Base-by-base conservation (phyloP, 2,797 vertebrate genomes). In the Anguilla marmorata region DNA sequence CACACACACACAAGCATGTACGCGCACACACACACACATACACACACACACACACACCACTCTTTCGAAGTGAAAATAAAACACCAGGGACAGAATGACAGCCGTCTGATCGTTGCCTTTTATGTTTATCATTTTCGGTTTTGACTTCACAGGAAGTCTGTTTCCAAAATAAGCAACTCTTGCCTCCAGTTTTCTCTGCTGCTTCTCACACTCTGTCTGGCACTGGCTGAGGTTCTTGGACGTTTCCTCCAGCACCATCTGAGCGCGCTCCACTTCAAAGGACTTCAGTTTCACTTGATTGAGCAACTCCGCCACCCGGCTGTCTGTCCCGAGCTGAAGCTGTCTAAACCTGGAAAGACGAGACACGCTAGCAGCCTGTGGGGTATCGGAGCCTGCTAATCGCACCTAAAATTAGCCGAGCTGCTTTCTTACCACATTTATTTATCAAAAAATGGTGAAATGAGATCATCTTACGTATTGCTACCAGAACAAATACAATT, bases 131-230 rank as follows among this genome's bases (percentile, higher is more conserved):
- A 19, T 58, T 58, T 58, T 85, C 37, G 74, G 85, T 30, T 33
- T 54, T 19, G 52, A 88, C 79, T 80, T 76, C 58, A 48, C 52
- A 66, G 50, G 87, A 48, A 69, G 63, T 52, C 24, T 9, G 30
- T 45, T 50, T 85, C 50, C 84, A 60, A 87, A 89, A 88, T 86
- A 56, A 63, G 27, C 24, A 58, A 91, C 94, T 14, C 56, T 74
- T 97, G 98, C 99, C 98, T 99, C 98, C 87, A 99, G 90, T 93
- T 99, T 99, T 93, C 97, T 98, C 94, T 99, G 98, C 54, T 98
- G 98, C 92, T 99, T 99, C 92, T 99, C 98, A 95, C 98, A 98
- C 94, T 99, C 98, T 93, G 98, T 89, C 92, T 99, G 98, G 92
- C 98, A 99, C 88, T 97, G 97, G 27, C 96, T 96, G 93, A 99